A percentile compares a stretch with the other conserved stretches of the same genome.
phyloP scores from a whole-genome alignment of 2,888 invertebrate species.

The Herminia tarsipennalis region DNA sequence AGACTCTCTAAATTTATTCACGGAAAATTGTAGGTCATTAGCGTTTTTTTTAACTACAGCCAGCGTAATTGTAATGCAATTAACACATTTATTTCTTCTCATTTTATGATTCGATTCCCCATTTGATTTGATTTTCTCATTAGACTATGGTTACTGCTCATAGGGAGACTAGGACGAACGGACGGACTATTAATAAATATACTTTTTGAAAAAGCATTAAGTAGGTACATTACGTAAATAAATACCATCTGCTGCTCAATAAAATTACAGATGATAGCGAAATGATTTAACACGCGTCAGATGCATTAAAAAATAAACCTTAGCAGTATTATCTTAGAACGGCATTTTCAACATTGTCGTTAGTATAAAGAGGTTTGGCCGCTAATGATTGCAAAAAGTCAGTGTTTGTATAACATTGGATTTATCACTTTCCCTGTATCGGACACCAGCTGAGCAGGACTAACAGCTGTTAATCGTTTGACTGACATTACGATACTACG shows the following conservation, averaged over 20 bases:
- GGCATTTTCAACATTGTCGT: not conserved
- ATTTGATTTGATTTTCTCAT: no score
- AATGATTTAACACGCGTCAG: no score
- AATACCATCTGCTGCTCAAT: conserved; percentile 13
- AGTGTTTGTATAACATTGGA: conserved; percentile 52
- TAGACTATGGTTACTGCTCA: no score
- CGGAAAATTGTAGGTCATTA: no score
- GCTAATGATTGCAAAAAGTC: conserved; percentile 51
- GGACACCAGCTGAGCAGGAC: conserved; percentile 56
- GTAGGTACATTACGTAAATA: no score
- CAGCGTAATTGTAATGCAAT: no score
- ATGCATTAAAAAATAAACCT: conserved; percentile 2
- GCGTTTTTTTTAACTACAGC: no score
- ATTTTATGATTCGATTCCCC: no score
- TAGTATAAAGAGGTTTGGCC: conserved; percentile 1
- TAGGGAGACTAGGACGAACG: no score
- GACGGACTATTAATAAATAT: no score
- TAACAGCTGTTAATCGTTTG: conserved; percentile 57
- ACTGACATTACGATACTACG: conserved; percentile 47
- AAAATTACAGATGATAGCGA: conserved; percentile 14
- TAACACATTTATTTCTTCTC: no score
- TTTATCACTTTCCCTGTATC: conserved; percentile 70
- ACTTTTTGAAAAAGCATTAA: not conserved
- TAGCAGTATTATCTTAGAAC: not conserved
- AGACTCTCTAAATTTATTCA: no score